These are phyloP conservation scores for Pristionchus arcanus DNA, from an alignment of 2,888 invertebrate genomes.

Conservation along the genomic window DNA sequence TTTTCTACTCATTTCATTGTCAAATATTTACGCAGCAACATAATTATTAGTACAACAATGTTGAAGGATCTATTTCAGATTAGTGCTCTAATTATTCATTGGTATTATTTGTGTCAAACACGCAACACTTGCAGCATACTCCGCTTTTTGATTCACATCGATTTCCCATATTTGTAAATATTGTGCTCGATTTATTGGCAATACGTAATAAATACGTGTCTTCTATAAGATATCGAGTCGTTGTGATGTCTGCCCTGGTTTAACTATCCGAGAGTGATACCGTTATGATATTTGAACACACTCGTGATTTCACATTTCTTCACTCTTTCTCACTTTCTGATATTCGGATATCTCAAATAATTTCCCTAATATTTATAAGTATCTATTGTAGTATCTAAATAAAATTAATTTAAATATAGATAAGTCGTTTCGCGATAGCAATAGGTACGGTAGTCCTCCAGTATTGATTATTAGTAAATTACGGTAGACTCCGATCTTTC, in stretches of 20 bases:
- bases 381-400: no score
- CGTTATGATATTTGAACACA: background rate
- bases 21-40: constrained; percentile 6
- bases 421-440: background rate
- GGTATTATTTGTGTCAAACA: constrained; percentile 4
- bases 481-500: background rate
- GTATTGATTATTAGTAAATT: no score
- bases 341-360: background rate
- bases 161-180: constrained; percentile 23
- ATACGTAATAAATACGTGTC: constrained; percentile 31
- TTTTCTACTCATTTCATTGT: background rate
- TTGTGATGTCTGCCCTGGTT: constrained; percentile 4
- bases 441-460: no score
- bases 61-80: background rate
- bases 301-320: no score
- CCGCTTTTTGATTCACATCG: constrained; percentile 18
- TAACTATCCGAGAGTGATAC: constrained; percentile 5
- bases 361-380: no score
- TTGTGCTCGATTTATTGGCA: constrained; percentile 17
- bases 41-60: constrained; percentile 1
- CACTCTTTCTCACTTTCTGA: no score
- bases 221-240: background rate
- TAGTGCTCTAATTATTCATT: constrained; percentile 1
- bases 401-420: background rate
- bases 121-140: constrained; percentile 15